These are phyloP conservation scores for Galleria mellonella DNA, from an alignment of 1,140 invertebrate genomes.

Conservation along the genomic window DNA sequence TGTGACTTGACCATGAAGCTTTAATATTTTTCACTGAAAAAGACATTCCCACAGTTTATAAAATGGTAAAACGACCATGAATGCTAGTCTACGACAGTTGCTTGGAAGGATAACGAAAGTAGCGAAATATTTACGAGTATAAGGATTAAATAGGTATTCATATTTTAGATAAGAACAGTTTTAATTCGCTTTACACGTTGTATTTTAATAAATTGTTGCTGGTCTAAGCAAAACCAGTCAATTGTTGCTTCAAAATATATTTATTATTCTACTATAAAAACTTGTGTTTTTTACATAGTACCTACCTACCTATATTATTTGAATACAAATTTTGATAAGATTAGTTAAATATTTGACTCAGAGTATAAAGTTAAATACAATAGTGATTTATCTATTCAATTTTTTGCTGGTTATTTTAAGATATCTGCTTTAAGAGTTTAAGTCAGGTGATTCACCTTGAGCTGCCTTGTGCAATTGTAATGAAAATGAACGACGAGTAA, in stretches of 20 bases:
- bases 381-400: background rate
- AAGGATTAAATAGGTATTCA: background rate
- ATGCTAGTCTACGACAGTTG: too few species aligned
- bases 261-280: background rate
- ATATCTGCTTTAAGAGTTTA: too few species aligned
- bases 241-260: conserved; percentile 4
- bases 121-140: background rate
- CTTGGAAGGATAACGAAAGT: too few species aligned
- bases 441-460: too few species aligned
- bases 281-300: too few species aligned
- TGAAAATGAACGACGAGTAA: too few species aligned
- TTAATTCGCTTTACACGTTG: too few species aligned
- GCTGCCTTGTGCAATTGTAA: too few species aligned
- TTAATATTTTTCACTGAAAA: conserved; percentile 24
- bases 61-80: too few species aligned
- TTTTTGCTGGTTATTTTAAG: background rate
- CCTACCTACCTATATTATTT: too few species aligned
- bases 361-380: background rate
- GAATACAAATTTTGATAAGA: too few species aligned
- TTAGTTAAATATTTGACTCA: background rate
- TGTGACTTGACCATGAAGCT: conserved; percentile 42
- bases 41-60: conserved; percentile 28
- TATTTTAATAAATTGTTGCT: conserved; percentile 8
- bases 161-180: background rate
- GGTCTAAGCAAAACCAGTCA: conserved; percentile 3